Evolutionary conservation across 2,797 vertebrate genomes (phyloP).

Genomic region (Sandelia bainsii): DNA sequence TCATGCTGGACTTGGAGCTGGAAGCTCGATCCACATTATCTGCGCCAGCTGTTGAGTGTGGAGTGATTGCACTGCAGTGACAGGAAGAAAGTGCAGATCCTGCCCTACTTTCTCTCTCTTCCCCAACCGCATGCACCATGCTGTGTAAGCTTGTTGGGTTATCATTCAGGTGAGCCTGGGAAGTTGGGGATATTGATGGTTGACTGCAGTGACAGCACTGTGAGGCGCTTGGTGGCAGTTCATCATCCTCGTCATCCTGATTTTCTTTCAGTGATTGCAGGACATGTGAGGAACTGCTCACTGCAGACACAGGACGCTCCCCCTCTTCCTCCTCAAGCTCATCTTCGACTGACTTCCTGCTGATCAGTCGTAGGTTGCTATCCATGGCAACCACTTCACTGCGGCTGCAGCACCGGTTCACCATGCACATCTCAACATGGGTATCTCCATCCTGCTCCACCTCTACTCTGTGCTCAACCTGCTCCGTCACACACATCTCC

Average conservation of each 20-base stretch:
- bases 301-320: constrained; percentile 62
- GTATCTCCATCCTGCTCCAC: constrained; percentile 74
- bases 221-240: constrained; percentile 80
- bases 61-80: constrained; percentile 44
- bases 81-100: constrained; percentile 60
- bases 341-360: constrained; percentile 60
- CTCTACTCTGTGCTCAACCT: constrained; percentile 72
- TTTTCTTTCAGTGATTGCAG: constrained; percentile 80
- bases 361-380: constrained; percentile 57
- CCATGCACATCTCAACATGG: constrained; percentile 76
- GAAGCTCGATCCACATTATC: constrained; percentile 39
- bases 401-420: constrained; percentile 82
- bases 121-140: background rate
- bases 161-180: constrained; percentile 40
- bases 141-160: constrained; percentile 40
- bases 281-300: constrained; percentile 78
- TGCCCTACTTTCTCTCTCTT: constrained; percentile 39
- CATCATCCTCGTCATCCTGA: constrained; percentile 79
- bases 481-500: constrained; percentile 74
- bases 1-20: constrained; percentile 49
- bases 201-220: constrained; percentile 75
- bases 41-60: constrained; percentile 39
- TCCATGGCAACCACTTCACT: constrained; percentile 76
- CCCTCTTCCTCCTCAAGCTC: constrained; percentile 59
- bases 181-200: constrained; percentile 50